phyloP scores from a whole-genome alignment of 1,140 invertebrate genomes.

The silkworm (Bombyx mori) region ASM3026992v2 NC_085114.1:10821501-10822000 shows the following conservation, averaged over 20 bases:
- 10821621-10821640: not conserved
- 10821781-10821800: conserved; percentile 41
- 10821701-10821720: not conserved
- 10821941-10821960: too few relatives aligned
- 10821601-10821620: not conserved
- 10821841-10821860: conserved; percentile 31
- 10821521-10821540: conserved; percentile 48
- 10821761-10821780: conserved; percentile 50
- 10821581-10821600: not conserved
- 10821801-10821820: conserved; percentile 44
- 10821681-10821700: not conserved
- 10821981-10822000: too few relatives aligned
- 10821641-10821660: too few relatives aligned
- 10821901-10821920: too few relatives aligned
- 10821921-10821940: too few relatives aligned
- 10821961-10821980: too few relatives aligned
- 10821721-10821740: conserved; percentile 16
- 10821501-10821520: conserved; percentile 53
- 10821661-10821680: too few relatives aligned
- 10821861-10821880: conserved; percentile 49
- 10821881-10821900: conserved; percentile 35
- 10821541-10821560: conserved; percentile 57
- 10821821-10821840: conserved; percentile 36
- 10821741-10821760: conserved; percentile 14
- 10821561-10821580: conserved; percentile 25